A percentile compares a stretch with the other conserved stretches of the same genome.
phyloP scores from a whole-genome alignment of 2,888 invertebrate genomes.

The Venusia cambrica region DNA sequence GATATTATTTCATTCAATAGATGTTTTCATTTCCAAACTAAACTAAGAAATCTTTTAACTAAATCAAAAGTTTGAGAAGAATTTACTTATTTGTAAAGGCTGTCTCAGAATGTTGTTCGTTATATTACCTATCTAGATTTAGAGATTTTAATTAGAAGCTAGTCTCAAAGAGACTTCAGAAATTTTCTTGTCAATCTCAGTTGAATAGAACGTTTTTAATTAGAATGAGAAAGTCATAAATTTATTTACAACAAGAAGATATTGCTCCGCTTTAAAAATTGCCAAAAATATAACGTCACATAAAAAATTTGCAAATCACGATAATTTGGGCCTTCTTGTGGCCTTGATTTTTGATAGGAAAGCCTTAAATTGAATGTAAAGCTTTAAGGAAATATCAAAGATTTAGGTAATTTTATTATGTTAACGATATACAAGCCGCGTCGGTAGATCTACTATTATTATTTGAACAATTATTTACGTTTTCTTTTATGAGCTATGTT shows the following conservation, averaged over 20 bases:
- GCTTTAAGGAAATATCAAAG: slow-evolving; percentile 76
- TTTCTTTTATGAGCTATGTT: too few species aligned
- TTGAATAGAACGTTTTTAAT: slow-evolving; percentile 2
- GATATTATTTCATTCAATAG: too few species aligned
- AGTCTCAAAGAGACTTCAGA: slow-evolving; percentile 24
- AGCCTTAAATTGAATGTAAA: slow-evolving; percentile 66
- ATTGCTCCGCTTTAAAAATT: too few species aligned
- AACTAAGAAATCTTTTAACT: slow-evolving; percentile 2
- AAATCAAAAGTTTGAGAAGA: slow-evolving; percentile 3
- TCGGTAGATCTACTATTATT: too few species aligned
- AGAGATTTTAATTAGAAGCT: slow-evolving; percentile 15
- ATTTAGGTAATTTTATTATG: slow-evolving; percentile 35
- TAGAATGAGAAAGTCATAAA: slow-evolving; percentile 1
- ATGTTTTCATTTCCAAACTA: background rate
- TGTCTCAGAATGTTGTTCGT: too few species aligned
- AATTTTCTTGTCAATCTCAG: slow-evolving; percentile 5
- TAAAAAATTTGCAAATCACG: slow-evolving; percentile 1
- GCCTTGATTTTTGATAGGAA: slow-evolving; percentile 25
- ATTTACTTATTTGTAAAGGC: slow-evolving; percentile 14
- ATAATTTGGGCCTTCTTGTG: slow-evolving; percentile 6
- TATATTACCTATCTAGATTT: slow-evolving; percentile 9
- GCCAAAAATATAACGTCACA: too few species aligned
- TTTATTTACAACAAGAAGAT: slow-evolving; percentile 5
- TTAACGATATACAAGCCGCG: too few species aligned
- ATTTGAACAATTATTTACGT: too few species aligned